Evolutionary conservation across 2,797 vertebrate genomes (phyloP).

Genomic region (Centroberyx gerrardi): DNA sequence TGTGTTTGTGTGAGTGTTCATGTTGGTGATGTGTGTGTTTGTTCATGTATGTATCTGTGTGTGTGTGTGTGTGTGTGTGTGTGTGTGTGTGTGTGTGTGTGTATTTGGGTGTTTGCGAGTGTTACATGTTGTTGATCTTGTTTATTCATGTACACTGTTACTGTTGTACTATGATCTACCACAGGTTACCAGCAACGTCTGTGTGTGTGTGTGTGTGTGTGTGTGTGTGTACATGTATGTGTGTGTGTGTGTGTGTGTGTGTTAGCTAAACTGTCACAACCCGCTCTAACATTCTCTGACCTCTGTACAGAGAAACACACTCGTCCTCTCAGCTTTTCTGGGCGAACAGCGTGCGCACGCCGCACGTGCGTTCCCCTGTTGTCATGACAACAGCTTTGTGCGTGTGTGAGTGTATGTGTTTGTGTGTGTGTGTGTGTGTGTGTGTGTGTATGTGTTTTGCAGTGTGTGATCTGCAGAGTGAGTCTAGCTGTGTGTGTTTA

Average conservation of each 20-base stretch:
- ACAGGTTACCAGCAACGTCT: background rate
- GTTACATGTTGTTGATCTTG: too few species aligned
- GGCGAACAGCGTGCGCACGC: conserved; percentile 1
- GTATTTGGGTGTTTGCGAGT: background rate
- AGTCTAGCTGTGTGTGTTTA: background rate
- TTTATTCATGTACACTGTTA: too few species aligned
- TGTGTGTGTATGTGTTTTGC: conserved; percentile 19
- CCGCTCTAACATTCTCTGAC: conserved; percentile 22
- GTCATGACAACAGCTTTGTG: conserved; percentile 36
- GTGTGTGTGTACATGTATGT: conserved; percentile 20
- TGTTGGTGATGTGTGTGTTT: background rate
- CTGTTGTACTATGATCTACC: too few species aligned
- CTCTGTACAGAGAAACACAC: conserved; percentile 13
- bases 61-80: background rate
- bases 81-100: background rate
- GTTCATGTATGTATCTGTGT: background rate
- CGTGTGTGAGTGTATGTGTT: too few species aligned
- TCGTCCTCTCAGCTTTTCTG: conserved; percentile 30
- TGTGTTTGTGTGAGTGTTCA: background rate
- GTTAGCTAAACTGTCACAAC: conserved; percentile 52
- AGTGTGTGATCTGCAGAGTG: background rate
- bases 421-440: background rate
- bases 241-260: background rate
- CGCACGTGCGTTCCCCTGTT: conserved; percentile 29
- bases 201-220: conserved; percentile 15